phyloP scores from a whole-genome alignment of 2,888 invertebrate species.

The Cataglyphis albicans region DNA sequence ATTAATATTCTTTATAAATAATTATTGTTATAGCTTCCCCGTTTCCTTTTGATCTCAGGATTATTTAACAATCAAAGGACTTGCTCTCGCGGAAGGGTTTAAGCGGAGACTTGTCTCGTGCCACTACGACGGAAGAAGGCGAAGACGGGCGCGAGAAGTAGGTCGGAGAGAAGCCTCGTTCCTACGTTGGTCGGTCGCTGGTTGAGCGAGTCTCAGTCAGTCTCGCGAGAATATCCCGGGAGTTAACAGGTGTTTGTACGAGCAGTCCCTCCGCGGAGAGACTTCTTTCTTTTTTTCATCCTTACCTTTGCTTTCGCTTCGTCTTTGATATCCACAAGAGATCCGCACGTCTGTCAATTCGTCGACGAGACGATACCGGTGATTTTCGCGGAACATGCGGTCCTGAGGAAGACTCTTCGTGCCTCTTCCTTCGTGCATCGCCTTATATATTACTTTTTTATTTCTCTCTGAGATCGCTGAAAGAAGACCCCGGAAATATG shows the following conservation, averaged over 20 bases:
- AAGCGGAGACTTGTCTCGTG: slow-evolving; percentile 45
- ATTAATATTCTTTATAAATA: neutral
- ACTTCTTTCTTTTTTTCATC: slow-evolving; percentile 19
- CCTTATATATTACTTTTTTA: neutral
- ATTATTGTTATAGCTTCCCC: neutral
- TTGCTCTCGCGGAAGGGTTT: slow-evolving; percentile 34
- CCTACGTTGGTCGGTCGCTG: slow-evolving; percentile 78
- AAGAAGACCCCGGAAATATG: slow-evolving; percentile 9
- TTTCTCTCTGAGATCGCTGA: neutral
- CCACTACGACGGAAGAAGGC: slow-evolving; percentile 72
- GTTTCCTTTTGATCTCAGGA: neutral
- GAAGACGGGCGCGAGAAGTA: slow-evolving; percentile 79
- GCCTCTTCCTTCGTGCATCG: neutral
- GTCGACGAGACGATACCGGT: slow-evolving; percentile 2
- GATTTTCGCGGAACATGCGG: slow-evolving; percentile 51
- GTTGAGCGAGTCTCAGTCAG: slow-evolving; percentile 81
- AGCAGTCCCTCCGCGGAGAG: slow-evolving; percentile 47
- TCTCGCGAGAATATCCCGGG: slow-evolving; percentile 85
- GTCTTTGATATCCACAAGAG: neutral
- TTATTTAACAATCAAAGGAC: neutral
- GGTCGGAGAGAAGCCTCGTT: slow-evolving; percentile 84
- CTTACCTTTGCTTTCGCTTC: neutral
- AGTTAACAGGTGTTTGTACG: slow-evolving; percentile 84
- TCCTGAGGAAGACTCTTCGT: slow-evolving; percentile 40
- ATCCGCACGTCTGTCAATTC: slow-evolving; percentile 10